Evolutionary conservation across 2,797 vertebrate genomes (phyloP), one percentile per base, ranked within the genome.

Genomic region (Anableps anableps): DNA sequence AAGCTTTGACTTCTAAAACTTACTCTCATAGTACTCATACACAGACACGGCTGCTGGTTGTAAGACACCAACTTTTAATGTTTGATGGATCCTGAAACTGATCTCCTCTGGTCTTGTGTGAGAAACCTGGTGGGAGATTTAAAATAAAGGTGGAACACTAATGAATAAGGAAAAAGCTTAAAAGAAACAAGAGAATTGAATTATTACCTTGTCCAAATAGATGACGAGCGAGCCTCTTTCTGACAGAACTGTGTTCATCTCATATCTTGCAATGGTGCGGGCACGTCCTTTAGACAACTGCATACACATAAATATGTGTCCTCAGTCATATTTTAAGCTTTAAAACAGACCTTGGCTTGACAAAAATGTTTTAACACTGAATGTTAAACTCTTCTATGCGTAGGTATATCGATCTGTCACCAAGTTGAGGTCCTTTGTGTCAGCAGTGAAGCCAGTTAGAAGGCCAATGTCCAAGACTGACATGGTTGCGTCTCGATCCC

Each of bases 401-500:
- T 81, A 43, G 0, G 1, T 64, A 0, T 48, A 9, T 17, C 58
- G 19, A 41, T 31, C 6, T 72, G 93, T 83, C 93, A 97, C 97
- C 78, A 31, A 58, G 3, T 89, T 76, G 36, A 98, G 94, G 87
- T 98, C 97, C 0, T 80, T 62, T 1, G 62, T 66, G 70, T 97
- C 94, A 0, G 90, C 91, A 0, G 76, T 76, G 75, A 96, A 98
- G 31, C 97, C 97, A 0, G 97, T 98, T 70, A 97, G 94, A 90
- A 98, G 92, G 76, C 97, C 95, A 55, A 98, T 85, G 0, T 97
- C 96, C 16, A 98, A 86, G 82, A 98, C 92, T 14, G 96, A 93
- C 97, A 98, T 96, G 14, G 93, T 89, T 50, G 96, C 95, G 83
- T 96, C 95, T 0, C 41, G 81, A 0, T 79, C 0, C 0, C n/a